phyloP scores from a whole-genome alignment of 2,797 vertebrate species.

The Lutjanus argentimaculatus region DNA sequence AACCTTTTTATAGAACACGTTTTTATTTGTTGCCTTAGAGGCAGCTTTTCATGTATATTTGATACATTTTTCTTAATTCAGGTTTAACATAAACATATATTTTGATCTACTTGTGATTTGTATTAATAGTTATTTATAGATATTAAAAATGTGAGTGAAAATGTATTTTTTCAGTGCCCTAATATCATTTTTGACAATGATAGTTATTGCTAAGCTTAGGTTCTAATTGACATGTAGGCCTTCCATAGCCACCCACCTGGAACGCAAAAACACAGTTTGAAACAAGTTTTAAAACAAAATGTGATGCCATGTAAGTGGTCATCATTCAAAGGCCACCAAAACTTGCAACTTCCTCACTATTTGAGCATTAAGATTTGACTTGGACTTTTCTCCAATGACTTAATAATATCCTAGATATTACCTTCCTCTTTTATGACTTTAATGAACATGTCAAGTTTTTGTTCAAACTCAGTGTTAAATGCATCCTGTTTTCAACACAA shows the following conservation, averaged over 20 bases:
- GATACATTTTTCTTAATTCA: too few relatives aligned
- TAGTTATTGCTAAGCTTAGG: too few relatives aligned
- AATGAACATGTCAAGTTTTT: neutral
- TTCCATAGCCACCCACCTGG: neutral
- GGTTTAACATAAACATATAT: too few relatives aligned
- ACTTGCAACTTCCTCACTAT: neutral
- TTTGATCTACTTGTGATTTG: too few relatives aligned
- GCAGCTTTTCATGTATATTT: too few relatives aligned
- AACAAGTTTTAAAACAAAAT: neutral
- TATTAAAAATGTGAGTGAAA: too few relatives aligned
- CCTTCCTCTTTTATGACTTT: neutral
- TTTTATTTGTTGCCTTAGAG: too few relatives aligned
- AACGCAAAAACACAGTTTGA: neutral
- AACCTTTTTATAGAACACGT: too few relatives aligned
- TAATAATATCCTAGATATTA: neutral
- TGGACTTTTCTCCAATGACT: neutral
- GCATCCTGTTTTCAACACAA: conserved; percentile 20
- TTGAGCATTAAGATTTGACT: neutral
- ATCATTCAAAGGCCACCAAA: neutral
- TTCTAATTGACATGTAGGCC: neutral
- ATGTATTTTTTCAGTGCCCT: too few relatives aligned
- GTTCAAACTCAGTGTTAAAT: neutral
- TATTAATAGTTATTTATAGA: too few relatives aligned
- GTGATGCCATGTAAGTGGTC: neutral
- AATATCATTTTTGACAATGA: too few relatives aligned